Evolutionary conservation across 1,140 invertebrate species (phyloP), one percentile per base, ranked within the genome.

Genomic region (Acyrthosiphon pisum): DNA sequence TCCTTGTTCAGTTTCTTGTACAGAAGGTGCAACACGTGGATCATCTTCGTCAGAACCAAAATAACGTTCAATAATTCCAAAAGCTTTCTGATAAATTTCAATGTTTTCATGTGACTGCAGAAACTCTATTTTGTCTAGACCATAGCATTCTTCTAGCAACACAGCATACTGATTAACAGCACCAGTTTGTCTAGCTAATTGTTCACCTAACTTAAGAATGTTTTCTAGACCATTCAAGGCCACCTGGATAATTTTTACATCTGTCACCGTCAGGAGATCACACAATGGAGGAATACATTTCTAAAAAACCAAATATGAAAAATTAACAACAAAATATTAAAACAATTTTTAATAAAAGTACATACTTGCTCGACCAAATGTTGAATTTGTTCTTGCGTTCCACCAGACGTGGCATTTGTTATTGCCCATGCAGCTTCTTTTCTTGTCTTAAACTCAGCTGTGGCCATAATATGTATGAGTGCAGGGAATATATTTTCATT

Each of bases 361-460:
- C 93, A 60, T 94, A 95, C 95, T 94, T 95, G 95, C 56, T 95
- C 94, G 56, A 95, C 95, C 41, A 95, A 94, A 94, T 97, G 98
- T 96, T 97, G 96, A 94, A 99, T 99, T 96, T 99, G 99, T 94
- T 98, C 98, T 2, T 98, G 97, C 4, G 98, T 98, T 37, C 99
- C 99, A 48, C 99, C 99, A 93, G 98, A 99, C 2, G 99, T 99
- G 0, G 99, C 98, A 95, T 99, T 99, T 3, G 99, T 99, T 91
- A 99, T 99, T 14, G 99, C 98, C 99, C 99, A 99, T 0, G 98
- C 98, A 2, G 98, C 99, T 96, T 99, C 99, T 96, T 99, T 99
- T 94, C 98, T 96, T 23, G 98, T 99, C 96, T 99, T 99, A 95
- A 99, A 99, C 94, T 99, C 99, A 2, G 98, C 98, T 95, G 98